Base-by-base conservation (phyloP, 2,888 invertebrate species). In the Theretra japonica region DNA sequence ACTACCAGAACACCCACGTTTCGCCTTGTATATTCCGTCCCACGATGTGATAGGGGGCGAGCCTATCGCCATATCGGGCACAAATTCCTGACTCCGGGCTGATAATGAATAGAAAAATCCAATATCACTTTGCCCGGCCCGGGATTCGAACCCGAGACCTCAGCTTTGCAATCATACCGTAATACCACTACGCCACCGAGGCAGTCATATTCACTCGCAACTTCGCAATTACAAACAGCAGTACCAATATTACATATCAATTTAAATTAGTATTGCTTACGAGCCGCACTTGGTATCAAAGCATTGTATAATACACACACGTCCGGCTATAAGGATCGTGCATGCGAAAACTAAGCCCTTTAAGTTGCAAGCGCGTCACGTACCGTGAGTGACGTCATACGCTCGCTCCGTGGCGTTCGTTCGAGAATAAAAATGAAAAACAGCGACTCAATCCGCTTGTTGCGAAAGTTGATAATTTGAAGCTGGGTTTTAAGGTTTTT, bases 321-420 rank as follows among this genome's bases (percentile, higher is more conserved):
- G 62, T 62, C n/a, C 62, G n/a, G 53, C 53, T n/a, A 11, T 33
- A 33, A 62, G 33, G n/a, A 21, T 21, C 33, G 60, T 30, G 60
- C n/a, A 62, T 62, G 62, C 15, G 41, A 62, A 62, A 62, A 21
- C 41, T 62, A 62, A 62, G 62, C 62, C 41, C 41, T 62, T 41
- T 41, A 57, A 57, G n/a, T 62, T 62, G 62, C 62, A 62, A 62
- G 62, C 62, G 33, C 21, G 41, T 62, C 62, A 62, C 62, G 62
- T 33, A 62, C 62, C 4, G n/a, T 41, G 21, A 62, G 21, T 62
- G 62, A 41, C 62, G 41, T 62, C 62, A 62, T 41, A 11, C 30
- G 30, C 60, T n/a, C 30, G 30, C 60, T 33, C 41, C 62, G 3
- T 21, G 5, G 11, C 30, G 11, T 7, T 56, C 59, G 30, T 8